phyloP scores from a whole-genome alignment of 2,113 vertebrate species.

The Hemiscyllium ocellatum region DNA sequence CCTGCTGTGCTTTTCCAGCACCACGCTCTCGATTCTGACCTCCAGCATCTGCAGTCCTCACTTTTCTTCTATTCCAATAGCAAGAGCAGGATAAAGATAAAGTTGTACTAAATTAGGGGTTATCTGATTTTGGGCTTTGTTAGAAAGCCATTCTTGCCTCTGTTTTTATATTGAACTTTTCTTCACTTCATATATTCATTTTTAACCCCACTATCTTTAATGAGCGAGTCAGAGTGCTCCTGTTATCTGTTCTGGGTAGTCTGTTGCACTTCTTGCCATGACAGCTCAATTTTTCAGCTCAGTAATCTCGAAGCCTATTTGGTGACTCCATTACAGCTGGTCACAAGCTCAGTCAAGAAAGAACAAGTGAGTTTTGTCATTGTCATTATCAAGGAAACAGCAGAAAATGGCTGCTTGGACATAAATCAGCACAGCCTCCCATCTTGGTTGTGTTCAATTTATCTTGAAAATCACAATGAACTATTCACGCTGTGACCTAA shows the following conservation, averaged over 20 bases:
- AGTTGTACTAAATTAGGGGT: background rate
- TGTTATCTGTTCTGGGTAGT: background rate
- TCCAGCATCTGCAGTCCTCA: too few species aligned
- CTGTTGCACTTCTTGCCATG: background rate
- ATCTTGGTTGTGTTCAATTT: background rate
- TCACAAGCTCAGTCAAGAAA: background rate
- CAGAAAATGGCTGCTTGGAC: background rate
- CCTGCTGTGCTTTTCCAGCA: too few species aligned
- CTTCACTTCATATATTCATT: background rate
- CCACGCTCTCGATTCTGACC: too few species aligned
- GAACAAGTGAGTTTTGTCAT: background rate
- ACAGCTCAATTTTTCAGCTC: slow-evolving; percentile 1
- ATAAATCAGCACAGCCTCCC: background rate
- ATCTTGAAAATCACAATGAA: background rate
- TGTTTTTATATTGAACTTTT: background rate
- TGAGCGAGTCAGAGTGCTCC: background rate
- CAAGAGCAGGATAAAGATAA: too few species aligned
- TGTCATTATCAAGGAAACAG: background rate
- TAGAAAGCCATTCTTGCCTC: background rate
- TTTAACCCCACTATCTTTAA: background rate
- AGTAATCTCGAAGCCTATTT: slow-evolving; percentile 1
- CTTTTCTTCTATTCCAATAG: too few species aligned
- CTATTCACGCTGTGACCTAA: background rate
- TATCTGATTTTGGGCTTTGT: background rate
- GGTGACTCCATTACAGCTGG: background rate